These are phyloP conservation scores for Porites cylindrica DNA, from an alignment of 92 coral and sea anemone species.

Conservation along the genomic window DNA sequence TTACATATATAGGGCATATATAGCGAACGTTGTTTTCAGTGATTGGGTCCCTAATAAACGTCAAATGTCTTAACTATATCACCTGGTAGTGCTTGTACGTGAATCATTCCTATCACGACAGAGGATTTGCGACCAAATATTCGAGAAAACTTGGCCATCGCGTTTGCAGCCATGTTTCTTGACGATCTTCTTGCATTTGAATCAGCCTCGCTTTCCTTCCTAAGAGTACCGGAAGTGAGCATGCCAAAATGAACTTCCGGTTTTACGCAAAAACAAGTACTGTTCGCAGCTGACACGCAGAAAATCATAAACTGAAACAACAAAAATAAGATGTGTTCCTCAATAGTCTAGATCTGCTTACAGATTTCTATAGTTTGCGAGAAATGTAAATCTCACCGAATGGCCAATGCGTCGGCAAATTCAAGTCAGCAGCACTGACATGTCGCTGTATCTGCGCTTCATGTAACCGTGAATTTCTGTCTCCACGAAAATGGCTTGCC, in stretches of 20 bases:
- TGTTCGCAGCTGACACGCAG: neutral
- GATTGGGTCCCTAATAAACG: neutral
- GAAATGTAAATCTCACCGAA: too few species aligned
- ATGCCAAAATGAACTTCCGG: neutral
- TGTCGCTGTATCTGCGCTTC: too few species aligned
- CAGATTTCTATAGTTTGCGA: too few species aligned
- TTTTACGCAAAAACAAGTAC: neutral
- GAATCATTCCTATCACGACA: conserved; percentile 97
- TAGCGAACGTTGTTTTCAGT: too few species aligned
- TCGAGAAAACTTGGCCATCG: conserved; percentile 76
- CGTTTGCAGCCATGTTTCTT: conserved; percentile 81
- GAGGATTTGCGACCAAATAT: conserved; percentile 95
- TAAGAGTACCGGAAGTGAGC: conserved; percentile 2
- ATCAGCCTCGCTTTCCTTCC: conserved; percentile 35
- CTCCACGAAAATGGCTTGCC: too few species aligned
- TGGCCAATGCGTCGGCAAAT: too few species aligned
- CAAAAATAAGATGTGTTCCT: neutral
- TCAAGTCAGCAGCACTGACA: too few species aligned
- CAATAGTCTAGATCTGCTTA: neutral
- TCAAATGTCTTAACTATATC: neutral
- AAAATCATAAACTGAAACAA: neutral
- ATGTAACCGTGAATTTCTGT: too few species aligned
- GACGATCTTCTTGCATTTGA: neutral
- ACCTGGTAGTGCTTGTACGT: conserved; percentile 99
- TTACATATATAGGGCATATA: too few species aligned